Conservation (phyloP, 92 coral and sea anemone genomes). For the Phymanthus crucifer region DNA sequence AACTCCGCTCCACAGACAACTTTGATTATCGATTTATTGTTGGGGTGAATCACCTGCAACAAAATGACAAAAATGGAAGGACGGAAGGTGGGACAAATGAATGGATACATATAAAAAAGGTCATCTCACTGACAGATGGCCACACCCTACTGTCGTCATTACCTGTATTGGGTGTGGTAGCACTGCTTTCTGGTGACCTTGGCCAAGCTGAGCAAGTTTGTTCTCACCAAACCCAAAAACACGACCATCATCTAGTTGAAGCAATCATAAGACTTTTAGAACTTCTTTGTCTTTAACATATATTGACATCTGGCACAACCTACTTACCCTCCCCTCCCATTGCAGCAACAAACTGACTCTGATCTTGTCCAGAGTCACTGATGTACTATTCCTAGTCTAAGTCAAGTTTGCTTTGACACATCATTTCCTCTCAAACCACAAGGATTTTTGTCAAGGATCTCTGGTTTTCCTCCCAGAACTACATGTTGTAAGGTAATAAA, state of each 20-base stretch:
- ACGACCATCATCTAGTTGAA: conserved; percentile 70
- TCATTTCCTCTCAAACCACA: too few species aligned
- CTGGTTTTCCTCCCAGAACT: too few species aligned
- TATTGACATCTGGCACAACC: background rate
- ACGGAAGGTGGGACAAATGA: too few species aligned
- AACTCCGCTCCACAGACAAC: conserved; percentile 78
- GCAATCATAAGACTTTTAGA: background rate
- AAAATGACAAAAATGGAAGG: background rate
- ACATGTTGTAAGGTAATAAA: too few species aligned
- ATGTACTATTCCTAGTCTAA: too few species aligned
- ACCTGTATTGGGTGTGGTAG: conserved; percentile 82
- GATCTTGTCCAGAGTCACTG: too few species aligned
- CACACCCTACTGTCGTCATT: background rate
- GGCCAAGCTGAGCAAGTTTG: conserved; percentile 83
- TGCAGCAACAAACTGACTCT: too few species aligned
- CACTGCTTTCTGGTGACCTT: conserved; percentile 79
- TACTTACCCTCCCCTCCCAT: background rate
- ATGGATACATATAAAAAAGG: background rate
- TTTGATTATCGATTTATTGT: conserved; percentile 63
- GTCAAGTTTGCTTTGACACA: too few species aligned
- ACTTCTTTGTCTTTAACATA: background rate
- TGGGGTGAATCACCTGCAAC: conserved; percentile 73
- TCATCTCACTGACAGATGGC: background rate
- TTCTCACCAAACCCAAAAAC: conserved; percentile 90
- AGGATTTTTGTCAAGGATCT: too few species aligned